A percentile compares a stretch with the other conserved stretches of the same genome.
These are phyloP conservation scores for Steinernema khuongi DNA, from an alignment of 1,140 invertebrate genomes.

Conservation along the genomic window DNA sequence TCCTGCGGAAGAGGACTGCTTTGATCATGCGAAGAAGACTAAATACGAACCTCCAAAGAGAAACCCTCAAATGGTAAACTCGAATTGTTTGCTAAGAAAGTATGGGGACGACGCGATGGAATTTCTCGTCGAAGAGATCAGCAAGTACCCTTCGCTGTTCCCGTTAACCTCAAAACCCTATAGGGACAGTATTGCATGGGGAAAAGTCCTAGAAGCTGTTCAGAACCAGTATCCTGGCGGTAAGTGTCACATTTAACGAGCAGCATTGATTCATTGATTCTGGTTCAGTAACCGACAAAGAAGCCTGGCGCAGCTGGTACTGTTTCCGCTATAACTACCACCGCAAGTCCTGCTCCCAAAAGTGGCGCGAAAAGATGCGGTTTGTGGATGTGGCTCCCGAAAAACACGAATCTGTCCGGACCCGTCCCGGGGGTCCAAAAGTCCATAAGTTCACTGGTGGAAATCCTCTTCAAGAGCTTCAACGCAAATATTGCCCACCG, in stretches of 20 bases:
- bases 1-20: background rate
- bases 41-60: background rate
- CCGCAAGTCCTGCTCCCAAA: background rate
- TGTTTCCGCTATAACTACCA: slow-evolving; percentile 10
- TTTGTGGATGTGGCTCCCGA: background rate
- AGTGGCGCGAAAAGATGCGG: background rate
- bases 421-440: background rate
- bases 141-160: background rate
- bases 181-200: background rate
- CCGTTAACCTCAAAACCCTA: background rate
- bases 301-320: slow-evolving; percentile 11
- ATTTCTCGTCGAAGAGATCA: background rate
- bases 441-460: background rate
- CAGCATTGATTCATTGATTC: background rate
- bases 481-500: background rate
- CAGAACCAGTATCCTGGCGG: background rate
- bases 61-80: background rate
- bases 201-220: background rate
- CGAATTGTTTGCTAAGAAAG: background rate
- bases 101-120: background rate
- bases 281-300: background rate
- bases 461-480: background rate
- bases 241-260: background rate
- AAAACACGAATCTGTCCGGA: background rate
- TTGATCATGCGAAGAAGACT: too few species aligned